phyloP scores from a whole-genome alignment of 2,113 vertebrate species.

The Scalopus aquaticus region DNA sequence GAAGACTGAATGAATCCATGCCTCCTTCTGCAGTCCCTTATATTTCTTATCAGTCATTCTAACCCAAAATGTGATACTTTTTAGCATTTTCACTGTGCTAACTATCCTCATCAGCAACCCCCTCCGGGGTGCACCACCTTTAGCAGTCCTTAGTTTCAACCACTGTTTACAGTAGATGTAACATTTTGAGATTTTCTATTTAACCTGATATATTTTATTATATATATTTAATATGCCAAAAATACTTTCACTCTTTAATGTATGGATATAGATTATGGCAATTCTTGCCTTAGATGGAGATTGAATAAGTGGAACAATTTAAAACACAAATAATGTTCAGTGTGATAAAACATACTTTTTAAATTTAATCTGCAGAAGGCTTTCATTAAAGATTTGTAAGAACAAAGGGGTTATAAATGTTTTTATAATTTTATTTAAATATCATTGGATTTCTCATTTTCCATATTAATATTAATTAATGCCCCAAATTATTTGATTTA shows the following conservation, averaged over 20 bases:
- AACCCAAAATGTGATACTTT: too few species aligned
- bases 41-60: too few species aligned
- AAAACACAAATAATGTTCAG: background rate
- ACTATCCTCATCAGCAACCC: too few species aligned
- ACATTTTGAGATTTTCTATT: background rate
- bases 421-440: background rate
- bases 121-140: too few species aligned
- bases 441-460: background rate
- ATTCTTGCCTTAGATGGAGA: background rate
- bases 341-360: background rate
- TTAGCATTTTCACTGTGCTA: too few species aligned
- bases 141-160: too few species aligned
- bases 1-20: too few species aligned
- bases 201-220: background rate
- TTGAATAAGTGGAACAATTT: background rate
- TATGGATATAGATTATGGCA: background rate
- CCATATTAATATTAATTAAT: background rate
- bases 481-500: background rate
- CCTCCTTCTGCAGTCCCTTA: too few species aligned
- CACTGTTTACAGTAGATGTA: too few species aligned
- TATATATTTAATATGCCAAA: background rate
- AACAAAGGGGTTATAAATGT: background rate
- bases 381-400: background rate
- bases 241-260: conserved; percentile 21
- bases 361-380: background rate